A percentile compares a stretch with the other conserved stretches of the same genome.
Conservation (phyloP, 1,140 invertebrate species). For the Panagrolaimus sp. region DNA sequence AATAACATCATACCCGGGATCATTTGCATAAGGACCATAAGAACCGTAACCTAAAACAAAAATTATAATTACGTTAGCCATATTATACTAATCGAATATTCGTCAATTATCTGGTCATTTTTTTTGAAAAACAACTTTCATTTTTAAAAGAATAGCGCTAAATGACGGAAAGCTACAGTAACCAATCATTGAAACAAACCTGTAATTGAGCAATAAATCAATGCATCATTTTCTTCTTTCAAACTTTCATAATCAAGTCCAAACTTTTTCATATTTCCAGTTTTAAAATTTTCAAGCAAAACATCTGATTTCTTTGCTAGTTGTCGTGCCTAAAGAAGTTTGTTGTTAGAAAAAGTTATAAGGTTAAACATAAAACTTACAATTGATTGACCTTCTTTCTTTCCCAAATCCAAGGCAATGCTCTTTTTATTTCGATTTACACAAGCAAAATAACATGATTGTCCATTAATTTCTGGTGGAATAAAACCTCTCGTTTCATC, state of each 20-base stretch:
- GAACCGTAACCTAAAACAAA: slow-evolving; percentile 70
- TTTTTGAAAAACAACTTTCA: not conserved
- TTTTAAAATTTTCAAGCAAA: slow-evolving; percentile 87
- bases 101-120: not conserved
- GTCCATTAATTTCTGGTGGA: slow-evolving; percentile 75
- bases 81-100: not conserved
- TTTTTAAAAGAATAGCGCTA: not conserved
- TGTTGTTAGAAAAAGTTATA: not conserved
- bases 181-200: slow-evolving; percentile 60
- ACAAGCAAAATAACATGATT: slow-evolving; percentile 78
- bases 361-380: slow-evolving; percentile 62
- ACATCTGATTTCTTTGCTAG: slow-evolving; percentile 74
- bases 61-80: slow-evolving; percentile 19
- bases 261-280: slow-evolving; percentile 75
- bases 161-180: slow-evolving; percentile 4
- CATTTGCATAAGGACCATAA: slow-evolving; percentile 74
- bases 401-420: slow-evolving; percentile 78
- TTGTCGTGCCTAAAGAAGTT: slow-evolving; percentile 61
- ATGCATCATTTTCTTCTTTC: slow-evolving; percentile 68
- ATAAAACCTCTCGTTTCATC: slow-evolving; percentile 88
- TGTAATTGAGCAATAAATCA: slow-evolving; percentile 89
- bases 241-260: slow-evolving; percentile 76
- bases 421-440: slow-evolving; percentile 94
- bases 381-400: slow-evolving; percentile 68
- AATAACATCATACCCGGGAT: slow-evolving; percentile 90